Conservation (phyloP, 1,140 invertebrate genomes). For the Oncopeltus fasciatus region DNA sequence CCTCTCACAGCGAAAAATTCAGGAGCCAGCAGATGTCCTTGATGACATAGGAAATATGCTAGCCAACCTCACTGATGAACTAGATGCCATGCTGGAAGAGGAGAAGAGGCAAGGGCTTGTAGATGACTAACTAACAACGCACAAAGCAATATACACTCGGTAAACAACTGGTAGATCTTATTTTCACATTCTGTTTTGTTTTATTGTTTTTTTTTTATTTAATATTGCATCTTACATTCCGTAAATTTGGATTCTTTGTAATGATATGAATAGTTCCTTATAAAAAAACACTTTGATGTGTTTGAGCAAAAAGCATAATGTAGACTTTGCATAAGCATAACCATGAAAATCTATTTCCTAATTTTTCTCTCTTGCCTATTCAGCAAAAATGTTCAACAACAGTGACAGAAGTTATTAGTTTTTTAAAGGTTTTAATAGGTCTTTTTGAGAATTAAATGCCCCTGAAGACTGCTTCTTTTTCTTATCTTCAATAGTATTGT, state of each 20-base stretch:
- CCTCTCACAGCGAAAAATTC: no score
- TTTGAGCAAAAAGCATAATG: no score
- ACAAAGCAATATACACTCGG: background rate
- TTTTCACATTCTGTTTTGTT: background rate
- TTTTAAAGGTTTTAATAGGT: no score
- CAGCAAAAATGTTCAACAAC: no score
- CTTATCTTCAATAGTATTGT: no score
- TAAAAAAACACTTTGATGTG: background rate
- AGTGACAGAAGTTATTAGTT: no score
- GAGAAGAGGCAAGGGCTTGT: conserved; percentile 67
- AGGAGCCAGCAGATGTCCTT: conserved; percentile 67
- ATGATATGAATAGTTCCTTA: background rate
- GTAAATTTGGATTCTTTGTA: background rate
- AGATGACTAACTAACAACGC: conserved; percentile 29
- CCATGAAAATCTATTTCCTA: no score
- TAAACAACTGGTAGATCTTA: background rate
- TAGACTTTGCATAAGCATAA: no score
- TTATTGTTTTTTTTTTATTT: background rate
- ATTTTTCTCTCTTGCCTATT: no score
- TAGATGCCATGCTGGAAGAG: conserved; percentile 88
- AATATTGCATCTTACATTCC: background rate
- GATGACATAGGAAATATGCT: conserved; percentile 95
- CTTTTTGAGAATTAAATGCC: no score
- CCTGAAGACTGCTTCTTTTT: no score
- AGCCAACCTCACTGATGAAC: conserved; percentile 80